Evolutionary conservation across 92 coral and sea anemone species (phyloP), one percentile per base, ranked within the genome.

Genomic region (Blastomussa wellsi): DNA sequence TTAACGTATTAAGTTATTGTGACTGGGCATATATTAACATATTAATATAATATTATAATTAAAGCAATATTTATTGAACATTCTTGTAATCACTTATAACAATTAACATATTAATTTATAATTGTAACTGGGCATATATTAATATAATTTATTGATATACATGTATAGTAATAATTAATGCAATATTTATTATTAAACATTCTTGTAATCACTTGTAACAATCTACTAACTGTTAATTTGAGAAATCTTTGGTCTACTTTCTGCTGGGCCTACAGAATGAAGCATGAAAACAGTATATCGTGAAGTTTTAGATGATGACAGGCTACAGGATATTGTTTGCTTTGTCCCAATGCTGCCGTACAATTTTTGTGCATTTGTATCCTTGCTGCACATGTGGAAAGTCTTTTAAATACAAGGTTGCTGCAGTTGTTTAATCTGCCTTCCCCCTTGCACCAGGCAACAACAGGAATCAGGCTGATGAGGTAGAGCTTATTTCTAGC

Each of bases 361-460:
- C 29, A 57, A 57, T 57, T 57, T 57, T 57, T n/a, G 62, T 16
- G 20, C 62, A 53, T 53, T 19, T 49, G 16, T 9, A 16, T 41
- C 57, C 55, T 53, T 28, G 24, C 51, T n/a, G 9, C 78, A 22
- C 0, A 4, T 6, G 11, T 29, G 41, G 20, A 17, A 11, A 41
- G 32, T 74, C n/a, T 36, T 6, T 19, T 32, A 35, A 78, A 22
- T 68, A 33, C 19, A 47, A 33, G 22, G 39, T 68, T 36, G 32
- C 31, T 8, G 75, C 76, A 49, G 28, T 44, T 49, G 16, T 14
- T 69, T 22, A 26, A 19, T 20, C 78, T 19, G 0, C 42, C 36
- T 47, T 49, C 7, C 44, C 36, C 52, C 53, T 52, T 72, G 29
- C 67, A 49, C 72, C 77, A 82, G 86, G 48, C 55, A 82, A 52